Evolutionary conservation across 2,797 vertebrate genomes (phyloP).

Genomic region (Fistularia commersonii): DNA sequence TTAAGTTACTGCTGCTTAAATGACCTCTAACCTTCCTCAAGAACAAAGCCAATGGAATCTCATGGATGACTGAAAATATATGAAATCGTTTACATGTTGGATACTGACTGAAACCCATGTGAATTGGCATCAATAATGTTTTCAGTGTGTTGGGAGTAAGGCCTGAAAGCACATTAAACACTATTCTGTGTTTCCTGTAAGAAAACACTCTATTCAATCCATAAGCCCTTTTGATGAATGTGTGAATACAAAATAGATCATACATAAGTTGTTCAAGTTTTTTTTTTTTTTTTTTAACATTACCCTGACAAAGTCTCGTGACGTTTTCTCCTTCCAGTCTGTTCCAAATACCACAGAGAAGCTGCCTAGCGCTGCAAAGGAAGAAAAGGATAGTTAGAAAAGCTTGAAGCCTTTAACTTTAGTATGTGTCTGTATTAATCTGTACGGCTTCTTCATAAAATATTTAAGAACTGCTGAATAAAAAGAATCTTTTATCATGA

Average conservation of each 20-base stretch:
- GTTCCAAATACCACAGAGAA: constrained; percentile 95
- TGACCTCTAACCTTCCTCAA: no score
- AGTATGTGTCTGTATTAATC: neutral
- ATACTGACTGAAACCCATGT: no score
- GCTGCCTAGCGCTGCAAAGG: constrained; percentile 89
- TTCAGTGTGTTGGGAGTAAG: no score
- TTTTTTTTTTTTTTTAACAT: constrained; percentile 35
- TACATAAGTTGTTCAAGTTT: neutral
- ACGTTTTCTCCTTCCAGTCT: constrained; percentile 98
- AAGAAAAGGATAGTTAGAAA: constrained; percentile 11
- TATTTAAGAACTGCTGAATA: neutral
- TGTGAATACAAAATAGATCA: neutral
- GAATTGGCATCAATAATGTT: no score
- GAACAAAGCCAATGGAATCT: no score
- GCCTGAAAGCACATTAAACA: no score
- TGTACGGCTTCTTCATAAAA: constrained; percentile 1
- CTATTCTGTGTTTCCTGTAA: no score
- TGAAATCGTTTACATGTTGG: no score
- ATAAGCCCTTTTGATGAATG: neutral
- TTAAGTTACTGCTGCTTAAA: no score
- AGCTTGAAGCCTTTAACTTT: constrained; percentile 1
- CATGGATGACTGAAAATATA: no score
- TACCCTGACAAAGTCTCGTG: constrained; percentile 97
- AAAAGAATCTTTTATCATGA: no score
- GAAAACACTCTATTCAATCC: no score